Evolutionary conservation across 2,797 vertebrate genomes (phyloP), one percentile per base, ranked within the genome.

Genomic region (Phrynocephalus forsythii): DNA sequence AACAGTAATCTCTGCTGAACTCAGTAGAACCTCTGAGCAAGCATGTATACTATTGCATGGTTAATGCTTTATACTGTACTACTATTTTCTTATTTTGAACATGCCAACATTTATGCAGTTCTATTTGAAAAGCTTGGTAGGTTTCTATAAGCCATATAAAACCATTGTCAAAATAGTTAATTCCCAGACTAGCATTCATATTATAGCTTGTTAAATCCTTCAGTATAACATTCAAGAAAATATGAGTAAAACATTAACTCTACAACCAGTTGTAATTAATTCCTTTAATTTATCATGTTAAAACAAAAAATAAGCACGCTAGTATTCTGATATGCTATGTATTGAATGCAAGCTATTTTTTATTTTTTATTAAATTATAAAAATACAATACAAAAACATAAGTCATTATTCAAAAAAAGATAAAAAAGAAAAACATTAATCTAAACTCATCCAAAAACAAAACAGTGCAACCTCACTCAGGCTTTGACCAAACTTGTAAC

Each of bases 281-380:
- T 67, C 1, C n/a, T 56, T 75, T 75, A 63, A 75, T 18, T 83
- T 56, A 18, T 11, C 48, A 16, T 6, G 6, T 67, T 76, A 77
- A 20, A n/a, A 48, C 33, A 33, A 44, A 20, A 60, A 84, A 63
- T 30, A n/a, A 30, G 5, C 67, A 76, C 20, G 26, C n/a, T n/a
- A 85, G 8, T 79, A 69, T 50, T 79, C 50, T 79, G 66, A 33
- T 26, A 48, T 30, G 28, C 24, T 63, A 60, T 52, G 24, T 30
- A 15, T 63, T 44, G 33, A 76, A 84, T 15, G 24, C 24, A 0
- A 0, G 18, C 84, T 20, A 73, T 3, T 76, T 48, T 48, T 44
- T 44, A 44, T 44, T 44, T 44, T 44, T 44, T 44, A 44, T 44
- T 44, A 44, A 44, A 44, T 44, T 44, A 44, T 44, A 44, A 44